Evolutionary conservation across 1,140 invertebrate genomes (phyloP), one percentile per base, ranked within the genome.

Genomic region (Dendrolimus kikuchii): DNA sequence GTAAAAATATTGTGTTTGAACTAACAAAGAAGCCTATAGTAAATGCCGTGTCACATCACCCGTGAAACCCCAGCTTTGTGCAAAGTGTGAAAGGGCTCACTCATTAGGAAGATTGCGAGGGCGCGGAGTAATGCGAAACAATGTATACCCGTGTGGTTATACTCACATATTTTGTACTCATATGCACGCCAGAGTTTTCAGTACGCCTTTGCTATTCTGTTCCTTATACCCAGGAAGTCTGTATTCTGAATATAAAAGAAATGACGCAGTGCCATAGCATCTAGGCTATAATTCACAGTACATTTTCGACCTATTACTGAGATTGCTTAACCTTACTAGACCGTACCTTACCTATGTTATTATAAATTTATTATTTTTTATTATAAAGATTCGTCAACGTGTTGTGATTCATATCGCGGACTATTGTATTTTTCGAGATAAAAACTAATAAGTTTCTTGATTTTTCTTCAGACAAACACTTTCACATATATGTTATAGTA

Each of bases 41-140:
- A 77, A 78, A 80, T 80, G 78, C 77, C 3, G 64, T 74, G 77
- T 74, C 73, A 80, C 71, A 71, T 77, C 79, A 83, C 71, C 73
- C 79, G 77, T 68, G 71, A 80, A 83, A 79, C 77, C 81, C 77
- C 67, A 58, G 74, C 82, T 81, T 84, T 84, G 81, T 84, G 64
- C 70, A 60, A 64, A 76, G 79, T 82, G 82, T 86, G 80, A 86
- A 86, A 86, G 82, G 80, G 76, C 74, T 79, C 80, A 86, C 80
- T 86, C 82, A 86, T 86, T 86, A 86, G 82, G 79, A 86, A 86
- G 82, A 86, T 83, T 86, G 82, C 78, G 70, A 82, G 78, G 78
- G 80, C 71, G 75, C 68, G 59, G 63, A 62, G 66, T 57, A 64
- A 68, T 64, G 65, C 66, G 58, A 77, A 69, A 80, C 71, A 78